Evolutionary conservation across 2,113 vertebrate genomes (phyloP), one percentile per base, ranked within the genome.

Genomic region (Leptocoma aspasia): DNA sequence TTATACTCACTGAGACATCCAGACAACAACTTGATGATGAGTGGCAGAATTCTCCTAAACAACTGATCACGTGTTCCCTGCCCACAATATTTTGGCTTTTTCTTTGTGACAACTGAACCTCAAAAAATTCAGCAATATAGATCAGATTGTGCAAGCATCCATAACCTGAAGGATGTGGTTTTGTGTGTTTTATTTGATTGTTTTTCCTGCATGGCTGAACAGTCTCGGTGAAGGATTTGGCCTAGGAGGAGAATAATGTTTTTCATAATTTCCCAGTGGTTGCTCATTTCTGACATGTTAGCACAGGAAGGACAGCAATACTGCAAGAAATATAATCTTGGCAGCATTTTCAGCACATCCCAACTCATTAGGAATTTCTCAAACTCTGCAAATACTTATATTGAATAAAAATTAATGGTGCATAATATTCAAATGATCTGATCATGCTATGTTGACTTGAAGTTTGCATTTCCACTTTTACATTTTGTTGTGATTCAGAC

Each of bases 251-350:
- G 7, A 47, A 87, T 59, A 78, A 72, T 52, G n/a, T 86, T 86
- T 93, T 88, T 82, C 71, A 69, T 66, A 53, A 91, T 90, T 95
- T 93, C 84, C 26, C 64, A 80, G 18, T 73, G 54, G 77, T 92
- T 94, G 56, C 49, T 92, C 28, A 81, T 90, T 93, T 93, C 73
- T 52, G 78, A 86, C 53, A 0, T 73, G 89, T 81, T 77, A 90
- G 49, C 33, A 92, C 88, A 91, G 47, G 80, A 95, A 89, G 45
- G 41, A 77, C 5, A 82, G 52, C 45, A 96, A 57, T 69, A 75
- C 13, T 72, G 41, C 37, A 93, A 91, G 81, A 88, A 95, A 60
- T 61, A 78, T 13, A 84, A 89, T 47, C 56, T 81, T 90, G 76
- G 78, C 56, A 91, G 35, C 17, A 42, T 86, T 90, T 95, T 69